Evolutionary conservation across 1,140 invertebrate species (phyloP).

Genomic region (Trichomalopsis sarcophagae): DNA sequence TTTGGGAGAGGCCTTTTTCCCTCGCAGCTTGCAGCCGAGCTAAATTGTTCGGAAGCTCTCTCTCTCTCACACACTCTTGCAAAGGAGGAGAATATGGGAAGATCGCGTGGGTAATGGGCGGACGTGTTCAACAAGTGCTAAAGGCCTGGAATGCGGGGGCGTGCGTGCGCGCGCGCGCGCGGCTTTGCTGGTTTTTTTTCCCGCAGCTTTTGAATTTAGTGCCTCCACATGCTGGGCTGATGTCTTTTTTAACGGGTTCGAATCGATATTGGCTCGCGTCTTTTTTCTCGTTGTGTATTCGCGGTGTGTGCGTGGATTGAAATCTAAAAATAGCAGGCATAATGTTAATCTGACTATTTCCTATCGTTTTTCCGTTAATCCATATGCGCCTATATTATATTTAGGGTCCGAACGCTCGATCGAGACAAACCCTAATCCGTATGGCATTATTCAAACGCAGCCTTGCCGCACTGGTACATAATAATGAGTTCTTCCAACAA

Average conservation of each 20-base stretch:
- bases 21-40: not conserved
- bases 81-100: not conserved
- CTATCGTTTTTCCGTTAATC: too few relatives aligned
- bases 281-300: not conserved
- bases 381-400: too few relatives aligned
- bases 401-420: too few relatives aligned
- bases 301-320: too few relatives aligned
- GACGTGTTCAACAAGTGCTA: slow-evolving; percentile 25
- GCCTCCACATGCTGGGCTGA: not conserved
- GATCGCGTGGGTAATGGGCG: not conserved
- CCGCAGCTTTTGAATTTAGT: not conserved
- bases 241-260: not conserved
- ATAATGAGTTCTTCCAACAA: too few relatives aligned
- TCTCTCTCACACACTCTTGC: too few relatives aligned
- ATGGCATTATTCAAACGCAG: too few relatives aligned
- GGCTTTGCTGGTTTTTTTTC: not conserved
- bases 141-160: not conserved
- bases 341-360: too few relatives aligned
- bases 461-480: too few relatives aligned
- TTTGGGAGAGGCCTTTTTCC: not conserved
- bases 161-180: not conserved
- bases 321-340: too few relatives aligned
- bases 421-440: too few relatives aligned
- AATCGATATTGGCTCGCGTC: not conserved
- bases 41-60: slow-evolving; percentile 23